Evolutionary conservation across 2,888 invertebrate genomes (phyloP), one percentile per base, ranked within the genome.

Genomic region (Leptinotarsa tumamoca): DNA sequence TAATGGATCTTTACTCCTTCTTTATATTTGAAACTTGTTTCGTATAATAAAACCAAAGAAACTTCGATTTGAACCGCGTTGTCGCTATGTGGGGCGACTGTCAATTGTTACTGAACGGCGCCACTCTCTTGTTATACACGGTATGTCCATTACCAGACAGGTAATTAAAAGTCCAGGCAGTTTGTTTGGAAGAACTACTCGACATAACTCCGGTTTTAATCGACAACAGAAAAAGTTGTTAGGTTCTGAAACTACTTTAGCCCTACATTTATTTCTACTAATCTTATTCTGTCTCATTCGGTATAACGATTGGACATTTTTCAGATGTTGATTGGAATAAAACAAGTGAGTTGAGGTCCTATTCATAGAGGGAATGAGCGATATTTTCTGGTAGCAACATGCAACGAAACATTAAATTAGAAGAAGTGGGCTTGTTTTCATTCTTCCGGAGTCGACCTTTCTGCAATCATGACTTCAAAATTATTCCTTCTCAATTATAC

Each of bases 91-190:
- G 87, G 86, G 87, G 86, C 85, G 87, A 85, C 85, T 84, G 86
- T 87, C 86, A 85, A 86, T 87, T 87, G 87, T 86, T 84, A 84
- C 77, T 82, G 84, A 84, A 84, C 87, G 88, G 88, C 88, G 88
- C 88, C 88, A 88, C 84, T 84, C 84, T 82, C 86, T 85, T 87
- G 88, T 88, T 85, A 80, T 85, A 89, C 89, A 89, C 85, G 88
- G 87, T 88, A 88, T 86, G 88, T 89, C 89, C 89, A 89, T 89
- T 89, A 89, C 88, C 83, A 86, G 84, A 87, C 87, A 87, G 88
- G 88, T 88, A 89, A 89, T 89, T 89, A 89, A 89, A 88, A 88
- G 87, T 85, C 85, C 84, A 84, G 86, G 83, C 86, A 87, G 86
- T 88, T 87, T 87, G 70, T 70, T 70, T 70, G 70, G 58, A 83